Percentiles rank a stretch among this genome's conserved stretches.
phyloP scores from a whole-genome alignment of 2,113 vertebrate species.

The Cyprinus carpio region DNA sequence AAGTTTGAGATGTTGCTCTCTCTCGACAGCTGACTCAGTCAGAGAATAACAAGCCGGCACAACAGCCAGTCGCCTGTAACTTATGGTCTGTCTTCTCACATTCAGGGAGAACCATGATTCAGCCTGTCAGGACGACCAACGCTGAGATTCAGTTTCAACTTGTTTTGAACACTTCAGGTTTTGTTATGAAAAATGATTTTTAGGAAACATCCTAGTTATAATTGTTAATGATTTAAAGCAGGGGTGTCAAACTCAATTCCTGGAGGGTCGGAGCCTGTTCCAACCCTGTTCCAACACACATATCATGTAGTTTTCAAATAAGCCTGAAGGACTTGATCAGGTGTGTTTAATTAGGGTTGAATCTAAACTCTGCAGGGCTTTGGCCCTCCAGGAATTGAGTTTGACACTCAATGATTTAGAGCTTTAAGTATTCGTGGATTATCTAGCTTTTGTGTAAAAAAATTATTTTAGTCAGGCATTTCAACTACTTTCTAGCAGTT shows the following conservation, averaged over 20 bases:
- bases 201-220: neutral
- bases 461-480: neutral
- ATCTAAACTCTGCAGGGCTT: no score
- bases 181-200: neutral
- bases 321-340: no score
- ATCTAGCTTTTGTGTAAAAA: neutral
- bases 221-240: constrained; percentile 11
- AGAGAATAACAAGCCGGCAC: constrained; percentile 72
- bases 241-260: no score
- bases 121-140: constrained; percentile 56
- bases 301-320: no score
- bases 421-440: neutral
- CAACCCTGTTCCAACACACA: no score
- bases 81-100: constrained; percentile 70
- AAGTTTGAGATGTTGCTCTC: constrained; percentile 75
- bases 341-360: no score
- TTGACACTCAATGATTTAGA: constrained; percentile 20
- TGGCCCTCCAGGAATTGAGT: no score
- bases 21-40: constrained; percentile 64
- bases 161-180: neutral
- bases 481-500: neutral
- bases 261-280: no score
- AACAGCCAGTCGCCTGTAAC: constrained; percentile 68
- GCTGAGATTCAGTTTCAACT: neutral
- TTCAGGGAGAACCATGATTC: constrained; percentile 63